Percentiles rank a stretch among this genome's conserved stretches.
Evolutionary conservation across 2,888 invertebrate species (phyloP).

Genomic region (Hymenopus coronatus): DNA sequence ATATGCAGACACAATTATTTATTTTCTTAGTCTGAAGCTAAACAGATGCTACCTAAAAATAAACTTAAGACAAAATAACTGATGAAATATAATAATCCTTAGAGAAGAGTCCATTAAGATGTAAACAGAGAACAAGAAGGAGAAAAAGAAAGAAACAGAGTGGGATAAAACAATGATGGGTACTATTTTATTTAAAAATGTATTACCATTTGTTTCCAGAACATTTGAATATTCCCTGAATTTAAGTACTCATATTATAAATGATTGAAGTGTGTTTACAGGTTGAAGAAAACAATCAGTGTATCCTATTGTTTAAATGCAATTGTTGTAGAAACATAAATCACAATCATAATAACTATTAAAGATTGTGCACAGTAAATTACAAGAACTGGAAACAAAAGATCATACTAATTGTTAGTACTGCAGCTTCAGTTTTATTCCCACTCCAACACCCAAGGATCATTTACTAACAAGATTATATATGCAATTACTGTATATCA

Average conservation of each 20-base stretch:
- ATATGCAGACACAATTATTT: neutral
- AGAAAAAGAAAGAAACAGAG: neutral
- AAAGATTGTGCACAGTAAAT: too few relatives aligned
- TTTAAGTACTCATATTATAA: neutral
- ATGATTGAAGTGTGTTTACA: neutral
- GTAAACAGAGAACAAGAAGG: too few relatives aligned
- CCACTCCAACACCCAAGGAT: neutral
- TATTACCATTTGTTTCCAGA: neutral
- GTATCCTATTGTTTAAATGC: too few relatives aligned
- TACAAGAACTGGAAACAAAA: neutral
- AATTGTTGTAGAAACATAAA: too few relatives aligned
- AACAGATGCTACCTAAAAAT: neutral
- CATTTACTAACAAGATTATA: constrained; percentile 7
- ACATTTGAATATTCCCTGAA: neutral
- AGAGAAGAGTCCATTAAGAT: neutral
- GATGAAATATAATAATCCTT: neutral
- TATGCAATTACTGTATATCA: constrained; percentile 7
- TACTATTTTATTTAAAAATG: neutral
- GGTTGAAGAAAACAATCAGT: neutral
- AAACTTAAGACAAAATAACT: too few relatives aligned
- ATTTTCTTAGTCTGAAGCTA: neutral
- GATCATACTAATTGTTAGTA: neutral
- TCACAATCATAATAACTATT: too few relatives aligned
- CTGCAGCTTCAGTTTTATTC: neutral
- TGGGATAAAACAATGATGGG: neutral